Evolutionary conservation across 2,888 invertebrate species (phyloP).

Genomic region (Chloromyia formosa): DNA sequence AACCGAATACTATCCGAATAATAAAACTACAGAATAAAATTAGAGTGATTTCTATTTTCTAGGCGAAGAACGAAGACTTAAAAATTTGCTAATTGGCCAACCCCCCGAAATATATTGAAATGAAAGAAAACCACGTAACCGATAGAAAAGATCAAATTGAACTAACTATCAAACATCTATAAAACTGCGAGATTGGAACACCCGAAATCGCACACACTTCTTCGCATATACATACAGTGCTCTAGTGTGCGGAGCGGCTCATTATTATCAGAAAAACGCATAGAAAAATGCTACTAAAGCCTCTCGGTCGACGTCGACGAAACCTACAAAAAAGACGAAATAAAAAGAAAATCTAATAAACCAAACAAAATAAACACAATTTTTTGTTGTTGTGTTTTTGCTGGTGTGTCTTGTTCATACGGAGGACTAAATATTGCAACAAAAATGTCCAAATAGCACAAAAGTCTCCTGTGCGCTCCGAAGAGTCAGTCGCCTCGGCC

Average conservation of each 20-base stretch:
- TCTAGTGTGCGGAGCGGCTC: constrained; percentile 9
- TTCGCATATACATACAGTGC: constrained; percentile 10
- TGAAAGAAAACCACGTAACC: constrained; percentile 20
- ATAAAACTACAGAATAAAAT: too few relatives aligned
- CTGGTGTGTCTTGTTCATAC: too few relatives aligned
- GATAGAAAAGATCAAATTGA: constrained; percentile 27
- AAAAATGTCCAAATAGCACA: constrained; percentile 26
- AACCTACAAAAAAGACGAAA: too few relatives aligned
- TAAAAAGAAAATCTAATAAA: too few relatives aligned
- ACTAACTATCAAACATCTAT: constrained; percentile 2
- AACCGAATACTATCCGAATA: too few relatives aligned
- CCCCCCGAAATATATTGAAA: too few relatives aligned
- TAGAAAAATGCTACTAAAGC: constrained; percentile 31
- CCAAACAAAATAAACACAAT: constrained; percentile 5
- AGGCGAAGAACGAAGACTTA: too few relatives aligned
- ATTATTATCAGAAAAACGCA: constrained; percentile 41
- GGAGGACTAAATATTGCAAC: constrained; percentile 41
- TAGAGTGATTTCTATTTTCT: too few relatives aligned
- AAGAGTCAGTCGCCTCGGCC: neutral
- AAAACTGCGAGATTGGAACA: neutral
- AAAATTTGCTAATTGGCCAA: too few relatives aligned
- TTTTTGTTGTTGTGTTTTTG: neutral
- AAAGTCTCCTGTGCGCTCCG: neutral
- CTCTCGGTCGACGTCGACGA: neutral
- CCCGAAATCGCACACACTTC: too few relatives aligned